phyloP scores from a whole-genome alignment of 2,797 vertebrate species.

The Simalia tracyae region DNA sequence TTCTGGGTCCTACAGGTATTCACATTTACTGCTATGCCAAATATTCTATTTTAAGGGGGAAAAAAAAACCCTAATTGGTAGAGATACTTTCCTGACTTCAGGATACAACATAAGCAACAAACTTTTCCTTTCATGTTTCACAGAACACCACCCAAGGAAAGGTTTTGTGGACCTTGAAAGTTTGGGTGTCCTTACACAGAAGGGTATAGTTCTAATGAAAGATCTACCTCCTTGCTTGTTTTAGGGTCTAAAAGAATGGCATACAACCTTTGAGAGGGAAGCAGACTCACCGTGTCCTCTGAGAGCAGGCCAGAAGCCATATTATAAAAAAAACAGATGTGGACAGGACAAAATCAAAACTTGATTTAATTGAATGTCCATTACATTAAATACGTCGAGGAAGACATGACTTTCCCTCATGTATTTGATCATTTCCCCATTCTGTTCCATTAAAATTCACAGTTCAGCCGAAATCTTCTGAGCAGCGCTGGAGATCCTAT shows the following conservation, averaged over 20 bases:
- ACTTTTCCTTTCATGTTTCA: background rate
- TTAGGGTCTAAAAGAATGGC: background rate
- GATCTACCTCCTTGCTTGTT: background rate
- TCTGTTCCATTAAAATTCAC: background rate
- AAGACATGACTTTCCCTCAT: background rate
- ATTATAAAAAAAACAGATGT: background rate
- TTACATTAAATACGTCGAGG: background rate
- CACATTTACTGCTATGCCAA: background rate
- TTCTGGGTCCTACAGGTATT: background rate
- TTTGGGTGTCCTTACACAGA: background rate
- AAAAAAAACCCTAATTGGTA: background rate
- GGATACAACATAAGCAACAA: background rate
- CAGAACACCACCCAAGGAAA: background rate
- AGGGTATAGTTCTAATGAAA: background rate
- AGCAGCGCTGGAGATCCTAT: background rate
- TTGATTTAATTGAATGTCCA: background rate
- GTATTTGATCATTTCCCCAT: background rate
- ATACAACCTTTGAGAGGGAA: background rate
- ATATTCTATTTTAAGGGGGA: background rate
- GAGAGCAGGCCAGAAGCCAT: background rate
- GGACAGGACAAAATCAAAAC: background rate
- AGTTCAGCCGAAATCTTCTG: background rate
- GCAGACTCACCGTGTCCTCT: background rate
- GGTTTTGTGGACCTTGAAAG: background rate
- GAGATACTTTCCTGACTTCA: background rate